Conservation (phyloP, 2,797 vertebrate genomes). For the Podarcis lilfordi region DNA sequence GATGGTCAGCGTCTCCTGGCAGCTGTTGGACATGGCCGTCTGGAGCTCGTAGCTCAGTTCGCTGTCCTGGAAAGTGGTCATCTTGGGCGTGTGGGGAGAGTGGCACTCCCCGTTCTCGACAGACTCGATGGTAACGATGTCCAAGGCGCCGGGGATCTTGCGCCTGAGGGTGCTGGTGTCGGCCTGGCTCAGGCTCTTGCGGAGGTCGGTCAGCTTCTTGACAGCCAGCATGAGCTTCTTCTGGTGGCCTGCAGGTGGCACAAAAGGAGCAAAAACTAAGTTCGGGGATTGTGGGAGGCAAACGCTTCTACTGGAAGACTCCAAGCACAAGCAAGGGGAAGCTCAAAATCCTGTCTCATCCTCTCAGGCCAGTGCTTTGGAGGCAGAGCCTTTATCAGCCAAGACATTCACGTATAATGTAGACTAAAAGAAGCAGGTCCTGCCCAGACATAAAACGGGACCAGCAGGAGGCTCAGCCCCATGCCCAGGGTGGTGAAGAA, state of each 20-base stretch:
- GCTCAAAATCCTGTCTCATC: too few species aligned
- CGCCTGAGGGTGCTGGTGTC: constrained; percentile 70
- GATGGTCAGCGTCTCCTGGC: constrained; percentile 82
- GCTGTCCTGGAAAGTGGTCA: constrained; percentile 93
- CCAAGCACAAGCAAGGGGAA: background rate
- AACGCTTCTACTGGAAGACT: too few species aligned
- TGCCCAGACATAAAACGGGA: background rate
- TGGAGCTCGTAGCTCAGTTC: constrained; percentile 94
- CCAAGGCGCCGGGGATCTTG: constrained; percentile 75
- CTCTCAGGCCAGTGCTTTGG: background rate
- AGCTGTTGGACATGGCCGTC: constrained; percentile 86
- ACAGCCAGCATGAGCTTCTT: constrained; percentile 98
- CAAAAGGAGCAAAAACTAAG: background rate
- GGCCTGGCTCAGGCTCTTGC: constrained; percentile 79
- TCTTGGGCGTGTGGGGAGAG: constrained; percentile 76
- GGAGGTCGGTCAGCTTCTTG: constrained; percentile 89
- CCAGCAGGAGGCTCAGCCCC: background rate
- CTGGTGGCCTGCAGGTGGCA: constrained; percentile 87
- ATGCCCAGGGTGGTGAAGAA: background rate
- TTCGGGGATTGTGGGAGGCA: background rate
- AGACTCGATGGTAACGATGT: constrained; percentile 82
- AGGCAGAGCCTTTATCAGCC: background rate
- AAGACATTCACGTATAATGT: too few species aligned
- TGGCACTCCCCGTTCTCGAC: constrained; percentile 80
- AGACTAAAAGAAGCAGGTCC: background rate